Conservation (phyloP, 2,797 vertebrate species). For the Falco columbarius region DNA sequence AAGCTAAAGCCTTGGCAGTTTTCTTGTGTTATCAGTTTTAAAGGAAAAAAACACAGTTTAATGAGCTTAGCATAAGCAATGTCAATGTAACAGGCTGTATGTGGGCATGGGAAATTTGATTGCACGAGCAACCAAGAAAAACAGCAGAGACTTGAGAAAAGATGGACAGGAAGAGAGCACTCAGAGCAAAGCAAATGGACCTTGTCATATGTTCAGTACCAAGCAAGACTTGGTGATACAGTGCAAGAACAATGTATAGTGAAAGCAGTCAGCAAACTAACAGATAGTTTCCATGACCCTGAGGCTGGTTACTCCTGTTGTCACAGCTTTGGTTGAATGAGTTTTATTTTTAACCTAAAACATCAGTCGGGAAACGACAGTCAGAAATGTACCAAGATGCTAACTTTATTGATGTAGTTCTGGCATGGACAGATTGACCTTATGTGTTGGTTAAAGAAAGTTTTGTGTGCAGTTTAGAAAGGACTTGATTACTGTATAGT, state of each 20-base stretch:
- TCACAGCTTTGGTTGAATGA: conserved; percentile 1
- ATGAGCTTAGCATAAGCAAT: not conserved
- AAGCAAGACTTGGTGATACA: not conserved
- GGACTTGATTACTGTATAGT: not conserved
- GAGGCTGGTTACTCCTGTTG: not conserved
- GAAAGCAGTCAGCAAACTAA: not conserved
- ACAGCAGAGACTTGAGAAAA: not conserved
- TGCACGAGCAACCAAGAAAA: not conserved
- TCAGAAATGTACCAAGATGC: not conserved
- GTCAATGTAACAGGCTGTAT: not conserved
- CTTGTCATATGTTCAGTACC: not conserved
- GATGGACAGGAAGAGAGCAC: not conserved
- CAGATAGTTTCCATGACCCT: not conserved
- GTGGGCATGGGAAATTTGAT: not conserved
- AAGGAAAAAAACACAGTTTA: not conserved
- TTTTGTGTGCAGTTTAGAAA: not conserved
- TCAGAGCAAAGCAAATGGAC: not conserved
- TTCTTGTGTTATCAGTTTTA: not conserved
- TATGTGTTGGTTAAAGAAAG: not conserved
- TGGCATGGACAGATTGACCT: not conserved
- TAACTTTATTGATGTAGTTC: not conserved
- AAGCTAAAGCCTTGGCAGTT: not conserved
- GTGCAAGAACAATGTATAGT: not conserved
- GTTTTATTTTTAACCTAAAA: conserved; percentile 7
- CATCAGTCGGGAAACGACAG: not conserved